Conservation (phyloP, 2,888 invertebrate species). For the Meliscaeva auricollis region DNA sequence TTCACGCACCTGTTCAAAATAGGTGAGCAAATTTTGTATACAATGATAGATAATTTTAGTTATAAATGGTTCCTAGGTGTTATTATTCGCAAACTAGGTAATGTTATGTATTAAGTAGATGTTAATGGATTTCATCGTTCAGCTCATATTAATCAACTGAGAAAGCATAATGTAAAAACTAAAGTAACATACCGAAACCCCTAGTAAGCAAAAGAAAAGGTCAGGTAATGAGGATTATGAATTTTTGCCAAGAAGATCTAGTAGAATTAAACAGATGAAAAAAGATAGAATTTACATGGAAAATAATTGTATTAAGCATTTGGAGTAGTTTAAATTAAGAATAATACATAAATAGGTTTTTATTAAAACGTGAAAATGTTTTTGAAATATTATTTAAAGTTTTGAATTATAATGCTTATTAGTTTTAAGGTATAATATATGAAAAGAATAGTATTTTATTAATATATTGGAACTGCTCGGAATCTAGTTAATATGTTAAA, state of each 20-base stretch:
- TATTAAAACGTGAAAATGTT: no score
- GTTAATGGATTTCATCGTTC: not conserved
- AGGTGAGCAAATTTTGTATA: not conserved
- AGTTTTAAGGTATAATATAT: no score
- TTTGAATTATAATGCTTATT: no score
- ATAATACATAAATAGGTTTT: no score
- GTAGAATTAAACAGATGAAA: no score
- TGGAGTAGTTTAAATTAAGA: no score
- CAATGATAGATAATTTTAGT: not conserved
- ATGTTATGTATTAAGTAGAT: slow-evolving; percentile 1
- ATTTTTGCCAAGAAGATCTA: not conserved
- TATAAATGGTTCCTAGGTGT: not conserved
- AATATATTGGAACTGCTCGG: no score
- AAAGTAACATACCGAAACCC: not conserved
- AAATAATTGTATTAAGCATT: no score
- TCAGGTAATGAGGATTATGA: slow-evolving; percentile 2
- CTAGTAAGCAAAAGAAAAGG: not conserved
- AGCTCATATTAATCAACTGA: not conserved
- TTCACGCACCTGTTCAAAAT: not conserved
- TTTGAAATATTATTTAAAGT: no score
- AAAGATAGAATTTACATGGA: no score
- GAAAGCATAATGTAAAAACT: not conserved
- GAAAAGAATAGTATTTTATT: no score
- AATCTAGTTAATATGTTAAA: no score
- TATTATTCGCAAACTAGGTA: not conserved